A percentile compares a stretch with the other conserved stretches of the same genome.
phyloP scores from a whole-genome alignment of 1,140 invertebrate genomes.

The Drosophila erecta region DNA sequence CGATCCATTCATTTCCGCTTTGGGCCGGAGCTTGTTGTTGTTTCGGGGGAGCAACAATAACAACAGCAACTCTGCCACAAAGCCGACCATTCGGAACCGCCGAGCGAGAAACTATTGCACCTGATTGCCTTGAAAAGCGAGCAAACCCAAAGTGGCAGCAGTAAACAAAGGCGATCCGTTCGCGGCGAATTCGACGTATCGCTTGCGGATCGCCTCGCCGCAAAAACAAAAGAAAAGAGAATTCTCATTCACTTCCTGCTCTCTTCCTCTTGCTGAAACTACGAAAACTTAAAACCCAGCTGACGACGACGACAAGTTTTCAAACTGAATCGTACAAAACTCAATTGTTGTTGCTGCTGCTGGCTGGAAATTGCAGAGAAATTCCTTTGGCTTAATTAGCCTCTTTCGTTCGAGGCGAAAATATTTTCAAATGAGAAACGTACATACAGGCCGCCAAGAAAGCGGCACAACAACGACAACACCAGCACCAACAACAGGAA shows the following conservation, averaged over 20 bases:
- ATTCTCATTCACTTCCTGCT: constrained; percentile 61
- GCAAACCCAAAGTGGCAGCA: constrained; percentile 59
- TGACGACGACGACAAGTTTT: constrained; percentile 77
- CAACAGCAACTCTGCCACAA: constrained; percentile 43
- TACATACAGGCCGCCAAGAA: constrained; percentile 66
- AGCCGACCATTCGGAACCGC: constrained; percentile 71
- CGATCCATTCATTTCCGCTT: constrained; percentile 76
- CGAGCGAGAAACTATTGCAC: constrained; percentile 70
- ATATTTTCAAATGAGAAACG: constrained; percentile 80
- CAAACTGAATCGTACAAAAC: constrained; percentile 57
- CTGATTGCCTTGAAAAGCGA: constrained; percentile 79
- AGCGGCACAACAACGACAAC: constrained; percentile 69
- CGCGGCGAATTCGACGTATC: constrained; percentile 27
- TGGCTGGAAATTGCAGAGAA: constrained; percentile 76
- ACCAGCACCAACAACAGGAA: constrained; percentile 28
- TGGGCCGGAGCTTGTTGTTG: constrained; percentile 42
- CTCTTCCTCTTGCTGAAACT: constrained; percentile 33
- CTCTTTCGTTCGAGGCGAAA: constrained; percentile 80
- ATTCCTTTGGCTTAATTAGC: constrained; percentile 83
- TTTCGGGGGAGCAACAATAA: constrained; percentile 34
- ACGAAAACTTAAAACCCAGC: constrained; percentile 53
- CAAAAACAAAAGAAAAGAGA: constrained; percentile 38
- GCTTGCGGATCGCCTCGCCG: constrained; percentile 27
- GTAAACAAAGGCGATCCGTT: constrained; percentile 58
- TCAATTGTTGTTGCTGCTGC: constrained; percentile 61